These are phyloP conservation scores for Neria commutata DNA, from an alignment of 2,888 invertebrate species.

Conservation along the genomic window DNA sequence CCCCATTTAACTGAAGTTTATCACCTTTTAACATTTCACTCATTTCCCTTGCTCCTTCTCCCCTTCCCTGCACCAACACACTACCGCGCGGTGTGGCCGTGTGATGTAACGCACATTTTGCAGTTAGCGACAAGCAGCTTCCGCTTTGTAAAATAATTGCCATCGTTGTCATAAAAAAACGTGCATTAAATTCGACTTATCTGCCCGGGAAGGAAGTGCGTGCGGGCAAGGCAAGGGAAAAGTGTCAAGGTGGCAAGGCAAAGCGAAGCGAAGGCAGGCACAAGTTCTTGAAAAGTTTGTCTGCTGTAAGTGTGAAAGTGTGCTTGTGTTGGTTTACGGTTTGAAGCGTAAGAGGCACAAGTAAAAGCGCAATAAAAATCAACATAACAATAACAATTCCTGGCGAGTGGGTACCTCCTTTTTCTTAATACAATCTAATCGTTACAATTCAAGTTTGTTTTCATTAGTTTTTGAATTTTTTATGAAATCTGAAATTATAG, in stretches of 20 bases:
- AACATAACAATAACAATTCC: not conserved
- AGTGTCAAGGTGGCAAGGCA: constrained; percentile 4
- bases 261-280: not conserved
- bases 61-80: not conserved
- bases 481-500: too few species aligned
- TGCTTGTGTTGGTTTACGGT: not conserved
- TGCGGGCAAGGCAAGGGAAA: constrained; percentile 12
- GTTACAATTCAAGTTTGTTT: too few species aligned
- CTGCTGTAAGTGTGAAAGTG: not conserved
- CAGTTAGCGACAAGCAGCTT: constrained; percentile 9
- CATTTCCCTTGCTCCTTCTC: constrained; percentile 14
- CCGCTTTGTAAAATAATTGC: constrained; percentile 33
- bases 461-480: too few species aligned
- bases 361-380: not conserved
- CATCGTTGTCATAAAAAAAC: constrained; percentile 28
- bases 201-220: not conserved
- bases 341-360: not conserved
- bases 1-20: constrained; percentile 27
- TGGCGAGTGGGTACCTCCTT: too few species aligned
- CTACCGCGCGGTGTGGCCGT: not conserved
- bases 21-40: constrained; percentile 20
- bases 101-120: not conserved
- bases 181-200: constrained; percentile 31
- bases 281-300: not conserved
- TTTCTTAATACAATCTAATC: too few species aligned